Conservation (phyloP, 2,797 vertebrate genomes). For the Fundulus diaphanus region DNA sequence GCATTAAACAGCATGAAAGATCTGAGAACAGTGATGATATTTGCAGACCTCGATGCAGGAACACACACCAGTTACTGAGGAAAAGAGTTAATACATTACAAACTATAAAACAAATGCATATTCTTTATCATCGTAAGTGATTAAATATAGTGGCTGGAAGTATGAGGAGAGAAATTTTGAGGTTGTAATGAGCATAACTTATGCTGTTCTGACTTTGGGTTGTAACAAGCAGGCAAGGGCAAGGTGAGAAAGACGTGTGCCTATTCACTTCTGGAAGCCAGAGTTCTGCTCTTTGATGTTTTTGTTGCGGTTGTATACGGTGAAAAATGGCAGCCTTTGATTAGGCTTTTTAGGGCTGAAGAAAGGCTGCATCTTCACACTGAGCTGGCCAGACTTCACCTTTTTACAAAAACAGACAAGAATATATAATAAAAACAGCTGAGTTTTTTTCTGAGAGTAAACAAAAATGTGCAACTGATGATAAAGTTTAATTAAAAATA, state of each 20-base stretch:
- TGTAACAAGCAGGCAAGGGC: constrained; percentile 29
- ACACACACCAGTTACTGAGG: background rate
- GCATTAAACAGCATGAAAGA: constrained; percentile 12
- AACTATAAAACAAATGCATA: background rate
- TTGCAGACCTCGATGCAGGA: background rate
- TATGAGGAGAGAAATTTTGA: constrained; percentile 1
- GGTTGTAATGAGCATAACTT: constrained; percentile 3
- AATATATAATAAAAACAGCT: background rate
- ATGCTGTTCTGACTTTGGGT: constrained; percentile 21
- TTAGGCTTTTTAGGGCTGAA: constrained; percentile 49
- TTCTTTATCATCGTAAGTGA: background rate
- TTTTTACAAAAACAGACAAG: constrained; percentile 16
- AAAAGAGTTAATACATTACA: constrained; percentile 1
- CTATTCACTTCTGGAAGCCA: constrained; percentile 50
- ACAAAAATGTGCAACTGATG: background rate
- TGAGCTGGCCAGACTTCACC: constrained; percentile 28
- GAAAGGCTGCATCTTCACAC: constrained; percentile 35
- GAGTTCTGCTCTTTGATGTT: constrained; percentile 60
- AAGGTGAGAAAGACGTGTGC: constrained; percentile 45
- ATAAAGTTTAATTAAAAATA: background rate
- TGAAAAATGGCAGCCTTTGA: constrained; percentile 62
- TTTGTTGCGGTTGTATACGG: no score
- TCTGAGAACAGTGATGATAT: background rate
- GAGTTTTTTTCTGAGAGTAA: background rate
- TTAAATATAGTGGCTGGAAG: constrained; percentile 2